phyloP scores from a whole-genome alignment of 2,888 invertebrate species.

The Drosophila subsilvestris region DNA sequence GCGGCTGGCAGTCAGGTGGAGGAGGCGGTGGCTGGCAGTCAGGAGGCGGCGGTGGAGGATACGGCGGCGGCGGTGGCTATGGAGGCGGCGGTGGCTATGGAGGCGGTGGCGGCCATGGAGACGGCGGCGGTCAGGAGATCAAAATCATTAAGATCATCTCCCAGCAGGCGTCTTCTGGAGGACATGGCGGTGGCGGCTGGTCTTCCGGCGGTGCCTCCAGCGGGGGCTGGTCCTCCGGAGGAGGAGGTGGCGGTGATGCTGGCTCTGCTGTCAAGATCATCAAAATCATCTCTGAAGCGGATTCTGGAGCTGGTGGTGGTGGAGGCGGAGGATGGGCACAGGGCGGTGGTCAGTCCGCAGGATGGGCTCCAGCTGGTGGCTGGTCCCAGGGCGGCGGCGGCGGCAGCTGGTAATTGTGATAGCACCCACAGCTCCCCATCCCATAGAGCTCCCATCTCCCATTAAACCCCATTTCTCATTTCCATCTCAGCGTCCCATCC shows the following conservation, averaged over 20 bases:
- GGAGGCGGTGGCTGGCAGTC: constrained; percentile 28
- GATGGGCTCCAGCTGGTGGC: constrained; percentile 47
- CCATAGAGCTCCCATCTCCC: neutral
- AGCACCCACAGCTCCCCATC: constrained; percentile 36
- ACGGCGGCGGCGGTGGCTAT: constrained; percentile 34
- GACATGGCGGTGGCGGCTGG: constrained; percentile 62
- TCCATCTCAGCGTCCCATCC: constrained; percentile 7
- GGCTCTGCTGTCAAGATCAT: constrained; percentile 33
- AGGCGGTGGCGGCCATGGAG: constrained; percentile 35
- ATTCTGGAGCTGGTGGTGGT: constrained; percentile 27
- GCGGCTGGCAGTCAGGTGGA: constrained; percentile 46
- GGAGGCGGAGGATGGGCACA: constrained; percentile 42
- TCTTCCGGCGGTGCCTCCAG: constrained; percentile 52
- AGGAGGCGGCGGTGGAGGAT: constrained; percentile 19
- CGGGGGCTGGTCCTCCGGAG: constrained; percentile 43
- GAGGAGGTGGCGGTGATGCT: constrained; percentile 20
- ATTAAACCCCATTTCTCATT: constrained; percentile 43
- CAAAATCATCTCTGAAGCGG: constrained; percentile 34
- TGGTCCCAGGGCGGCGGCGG: constrained; percentile 48
- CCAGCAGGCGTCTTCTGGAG: constrained; percentile 57
- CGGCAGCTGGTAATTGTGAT: constrained; percentile 67
- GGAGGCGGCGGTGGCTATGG: constrained; percentile 37
- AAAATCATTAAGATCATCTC: constrained; percentile 65
- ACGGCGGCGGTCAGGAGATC: constrained; percentile 55
- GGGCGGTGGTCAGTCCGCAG: constrained; percentile 26